Conservation (phyloP, 2,797 vertebrate species). For the Myotis daubentonii region DNA sequence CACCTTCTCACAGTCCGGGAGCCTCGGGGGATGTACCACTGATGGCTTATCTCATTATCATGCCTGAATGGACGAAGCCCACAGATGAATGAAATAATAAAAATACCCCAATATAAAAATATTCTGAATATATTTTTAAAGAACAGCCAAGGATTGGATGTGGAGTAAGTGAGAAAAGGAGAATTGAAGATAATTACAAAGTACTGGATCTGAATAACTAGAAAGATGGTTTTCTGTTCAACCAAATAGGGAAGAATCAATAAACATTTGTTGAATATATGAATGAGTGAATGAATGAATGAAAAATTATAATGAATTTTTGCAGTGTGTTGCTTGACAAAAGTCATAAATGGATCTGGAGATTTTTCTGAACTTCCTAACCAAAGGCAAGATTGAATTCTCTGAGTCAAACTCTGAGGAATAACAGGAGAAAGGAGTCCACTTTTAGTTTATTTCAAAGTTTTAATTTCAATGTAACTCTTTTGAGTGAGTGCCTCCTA, state of each 20-base stretch:
- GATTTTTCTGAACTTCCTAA: not conserved
- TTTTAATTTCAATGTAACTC: not conserved
- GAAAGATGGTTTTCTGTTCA: not conserved
- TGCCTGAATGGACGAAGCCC: not conserved
- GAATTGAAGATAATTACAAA: not conserved
- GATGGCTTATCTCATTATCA: not conserved
- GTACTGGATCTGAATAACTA: not conserved
- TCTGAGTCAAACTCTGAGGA: not conserved
- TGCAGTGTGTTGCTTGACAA: not conserved
- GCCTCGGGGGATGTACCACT: no score
- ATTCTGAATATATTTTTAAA: not conserved
- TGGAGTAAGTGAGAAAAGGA: not conserved
- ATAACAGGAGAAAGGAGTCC: not conserved
- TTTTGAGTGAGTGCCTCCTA: not conserved
- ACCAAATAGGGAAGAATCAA: not conserved
- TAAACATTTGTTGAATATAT: not conserved
- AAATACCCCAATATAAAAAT: not conserved
- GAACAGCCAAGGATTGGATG: not conserved
- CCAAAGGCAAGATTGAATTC: not conserved
- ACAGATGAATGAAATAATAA: constrained; percentile 11
- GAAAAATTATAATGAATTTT: not conserved
- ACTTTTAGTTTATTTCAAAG: not conserved
- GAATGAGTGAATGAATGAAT: no score
- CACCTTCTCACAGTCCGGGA: no score
- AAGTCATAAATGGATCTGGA: not conserved